phyloP scores from a whole-genome alignment of 2,113 vertebrate genomes.

The Coregonus clupeaformis region DNA sequence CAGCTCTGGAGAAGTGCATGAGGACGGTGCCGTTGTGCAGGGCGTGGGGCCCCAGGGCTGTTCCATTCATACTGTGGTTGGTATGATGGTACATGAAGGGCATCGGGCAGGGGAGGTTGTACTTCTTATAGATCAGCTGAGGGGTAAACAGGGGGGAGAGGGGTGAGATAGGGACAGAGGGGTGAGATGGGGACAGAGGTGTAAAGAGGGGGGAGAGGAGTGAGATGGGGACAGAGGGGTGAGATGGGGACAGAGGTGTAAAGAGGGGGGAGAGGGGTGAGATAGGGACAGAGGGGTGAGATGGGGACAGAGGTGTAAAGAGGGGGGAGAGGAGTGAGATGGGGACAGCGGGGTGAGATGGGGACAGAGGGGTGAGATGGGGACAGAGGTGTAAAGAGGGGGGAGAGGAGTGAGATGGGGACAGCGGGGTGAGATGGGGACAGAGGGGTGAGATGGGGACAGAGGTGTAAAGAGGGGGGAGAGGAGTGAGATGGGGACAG shows the following conservation, averaged over 20 bases:
- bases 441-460: background rate
- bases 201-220: background rate
- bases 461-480: too few species aligned
- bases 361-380: background rate
- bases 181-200: slow-evolving; percentile 5
- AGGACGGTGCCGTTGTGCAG: slow-evolving; percentile 75
- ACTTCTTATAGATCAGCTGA: slow-evolving; percentile 96
- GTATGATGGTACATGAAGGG: slow-evolving; percentile 72
- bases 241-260: background rate
- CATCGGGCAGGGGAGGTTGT: slow-evolving; percentile 89
- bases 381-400: slow-evolving; percentile 6
- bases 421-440: too few species aligned
- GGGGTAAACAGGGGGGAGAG: slow-evolving; percentile 14
- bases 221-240: background rate
- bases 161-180: background rate
- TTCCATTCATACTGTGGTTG: slow-evolving; percentile 82
- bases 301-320: slow-evolving; percentile 3
- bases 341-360: slow-evolving; percentile 12
- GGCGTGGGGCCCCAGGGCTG: slow-evolving; percentile 59
- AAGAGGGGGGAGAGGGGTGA: background rate
- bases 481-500: background rate
- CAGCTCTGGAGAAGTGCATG: slow-evolving; percentile 78
- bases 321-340: background rate
- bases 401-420: background rate
- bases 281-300: too few species aligned